Evolutionary conservation across 2,113 vertebrate genomes (phyloP), one percentile per base, ranked within the genome.

Genomic region (Lipotes vexillifer): DNA sequence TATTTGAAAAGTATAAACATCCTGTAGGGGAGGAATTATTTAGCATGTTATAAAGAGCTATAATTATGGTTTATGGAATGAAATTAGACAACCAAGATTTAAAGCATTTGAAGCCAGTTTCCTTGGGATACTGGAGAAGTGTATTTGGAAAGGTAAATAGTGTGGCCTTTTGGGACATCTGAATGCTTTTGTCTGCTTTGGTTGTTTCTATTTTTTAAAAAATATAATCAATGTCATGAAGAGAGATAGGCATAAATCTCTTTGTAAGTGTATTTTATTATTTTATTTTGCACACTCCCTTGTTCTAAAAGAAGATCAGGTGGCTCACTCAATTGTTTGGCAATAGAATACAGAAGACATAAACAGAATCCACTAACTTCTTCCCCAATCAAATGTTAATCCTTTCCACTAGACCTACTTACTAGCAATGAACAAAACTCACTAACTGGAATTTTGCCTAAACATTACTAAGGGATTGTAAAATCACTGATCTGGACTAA

Each of bases 1-100:
- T 94, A 97, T 93, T 96, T 97, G 82, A 95, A 94, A 97, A 92
- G 92, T 96, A 87, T 82, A 97, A 97, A 96, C 83, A 97, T 96
- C 63, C 61, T 90, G 83, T 41, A 94, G 18, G 11, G 72, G 81
- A 94, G 78, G 88, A 93, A 89, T 97, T 96, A 87, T 93, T 97
- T 96, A 90, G 74, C 78, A 94, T 90, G 55, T 90, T 94, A 95
- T 95, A 90, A 97, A 95, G 74, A 94, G n/a, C 89, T 96, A 55
- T 97, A 96, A 97, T 93, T 97, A 96, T 2, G 85, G 69, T 90
- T 95, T 90, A 90, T 93, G 83, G 93, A 38, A 96, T 92, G 74
- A 96, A 97, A 94, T 93, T 92, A 86, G 78, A 95, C 82, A 95
- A 90, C 44, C 59, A 83, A 95, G 52, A 71, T 97, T 87, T 90